Percentiles rank a stretch among this genome's conserved stretches.
These are phyloP conservation scores for Amazona ochrocephala DNA, from an alignment of 2,797 vertebrate species.

Conservation along the genomic window DNA sequence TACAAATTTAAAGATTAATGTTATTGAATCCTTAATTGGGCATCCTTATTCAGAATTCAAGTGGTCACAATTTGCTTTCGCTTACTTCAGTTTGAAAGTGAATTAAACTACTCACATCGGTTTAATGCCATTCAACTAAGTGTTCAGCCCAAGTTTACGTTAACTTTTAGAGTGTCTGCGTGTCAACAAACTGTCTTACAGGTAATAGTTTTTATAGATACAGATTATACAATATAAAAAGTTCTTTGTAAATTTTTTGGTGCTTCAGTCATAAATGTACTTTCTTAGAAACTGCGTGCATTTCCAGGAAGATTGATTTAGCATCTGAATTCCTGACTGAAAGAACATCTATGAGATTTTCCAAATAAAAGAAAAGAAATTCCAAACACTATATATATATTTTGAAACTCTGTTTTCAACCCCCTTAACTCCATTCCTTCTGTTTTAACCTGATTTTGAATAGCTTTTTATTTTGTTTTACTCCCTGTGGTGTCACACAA, in stretches of 20 bases:
- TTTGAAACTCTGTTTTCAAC: neutral
- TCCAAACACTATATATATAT: neutral
- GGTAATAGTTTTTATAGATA: neutral
- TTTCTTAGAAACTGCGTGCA: neutral
- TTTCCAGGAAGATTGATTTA: neutral
- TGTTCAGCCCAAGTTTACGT: neutral
- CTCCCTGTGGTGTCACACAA: neutral
- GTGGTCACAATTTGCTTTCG: neutral
- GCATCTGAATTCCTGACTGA: neutral
- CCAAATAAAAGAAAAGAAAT: neutral
- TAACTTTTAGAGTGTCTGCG: neutral
- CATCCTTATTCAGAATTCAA: neutral
- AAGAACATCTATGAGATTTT: neutral
- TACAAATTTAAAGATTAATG: neutral
- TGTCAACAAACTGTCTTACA: neutral
- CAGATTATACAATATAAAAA: neutral
- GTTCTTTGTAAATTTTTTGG: neutral
- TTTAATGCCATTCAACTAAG: neutral
- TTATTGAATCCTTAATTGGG: neutral
- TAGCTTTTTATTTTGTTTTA: neutral
- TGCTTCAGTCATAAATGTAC: neutral
- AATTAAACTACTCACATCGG: neutral
- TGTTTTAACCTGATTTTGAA: neutral
- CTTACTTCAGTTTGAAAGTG: neutral
- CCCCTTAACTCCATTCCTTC: neutral